phyloP scores from a whole-genome alignment of 1,140 invertebrate species.

The Scaptodrosophila lebanonensis region DNA sequence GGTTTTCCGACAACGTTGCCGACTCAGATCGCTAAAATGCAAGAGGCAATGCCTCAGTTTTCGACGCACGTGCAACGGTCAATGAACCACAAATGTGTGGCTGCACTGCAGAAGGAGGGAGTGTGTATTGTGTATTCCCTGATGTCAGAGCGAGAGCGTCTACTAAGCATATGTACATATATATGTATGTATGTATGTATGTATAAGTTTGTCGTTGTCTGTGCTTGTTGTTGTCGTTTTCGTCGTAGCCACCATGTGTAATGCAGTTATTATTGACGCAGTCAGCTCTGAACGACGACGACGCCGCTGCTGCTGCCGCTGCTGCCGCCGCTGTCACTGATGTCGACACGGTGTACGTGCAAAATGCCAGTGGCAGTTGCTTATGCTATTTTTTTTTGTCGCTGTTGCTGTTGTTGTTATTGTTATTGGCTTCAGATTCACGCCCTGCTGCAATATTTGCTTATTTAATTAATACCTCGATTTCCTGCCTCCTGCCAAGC shows the following conservation, averaged over 20 bases:
- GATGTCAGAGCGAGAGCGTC: background rate
- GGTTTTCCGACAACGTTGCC: conserved; percentile 57
- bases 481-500: too few species aligned
- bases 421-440: too few species aligned
- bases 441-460: too few species aligned
- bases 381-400: background rate
- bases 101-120: background rate
- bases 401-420: conserved; percentile 3
- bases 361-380: conserved; percentile 12
- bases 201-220: background rate
- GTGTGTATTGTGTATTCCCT: background rate
- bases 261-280: conserved; percentile 73
- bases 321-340: too few species aligned
- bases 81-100: conserved; percentile 49
- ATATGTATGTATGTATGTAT: background rate
- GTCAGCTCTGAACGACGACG: too few species aligned
- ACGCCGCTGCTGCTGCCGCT: too few species aligned
- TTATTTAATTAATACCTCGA: conserved; percentile 25
- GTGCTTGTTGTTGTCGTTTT: conserved; percentile 6
- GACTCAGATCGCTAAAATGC: conserved; percentile 9
- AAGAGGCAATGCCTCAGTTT: conserved; percentile 63
- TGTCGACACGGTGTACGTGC: conserved; percentile 25
- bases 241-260: conserved; percentile 37
- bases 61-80: conserved; percentile 65
- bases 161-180: background rate